Evolutionary conservation across 2,888 invertebrate genomes (phyloP), one percentile per base, ranked within the genome.

Genomic region (Campoplex capitator): DNA sequence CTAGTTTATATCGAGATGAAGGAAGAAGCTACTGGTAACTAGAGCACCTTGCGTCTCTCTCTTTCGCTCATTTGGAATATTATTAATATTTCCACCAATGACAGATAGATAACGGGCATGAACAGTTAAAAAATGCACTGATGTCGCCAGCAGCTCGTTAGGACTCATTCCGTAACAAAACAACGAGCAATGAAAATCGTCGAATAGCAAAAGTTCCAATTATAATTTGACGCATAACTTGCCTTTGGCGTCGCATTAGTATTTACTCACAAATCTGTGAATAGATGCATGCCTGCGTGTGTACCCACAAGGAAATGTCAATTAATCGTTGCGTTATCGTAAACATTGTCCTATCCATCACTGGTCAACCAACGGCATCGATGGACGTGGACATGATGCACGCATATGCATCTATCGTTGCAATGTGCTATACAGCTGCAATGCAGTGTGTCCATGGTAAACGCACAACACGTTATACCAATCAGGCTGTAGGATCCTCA

Each of bases 251-350:
- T 74, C 68, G 11, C 38, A 74, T 48, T n/a, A 8, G 8, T 48
- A 23, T 35, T 16, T 2, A 35, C 54, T 16, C 73, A 77, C 48
- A 65, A 45, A 35, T 65, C 9, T 2, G 32, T 2, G 35, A 38
- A 38, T 28, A 58, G 42, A 70, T 77, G 58, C 70, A 83, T n/a
- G 18, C 23, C 38, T 73, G 54, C 51, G 51, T 45, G 23, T 42
- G 23, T 62, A 45, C 13, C 32, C 67, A 42, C 42, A 54, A 18
- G 35, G 62, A 62, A 79, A 67, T 71, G 86, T 76, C 86, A 83
- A 86, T 86, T 86, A 86, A 86, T 86, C 80, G 86, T 86, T 68
- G 86, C 83, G 83, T 83, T 86, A 86, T 86, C 86, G 83, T 83
- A 86, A 86, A 86, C 80, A 80, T 83, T 77, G 86, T 73, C 65